These are phyloP conservation scores for Haliclona indistincta DNA, from an alignment of 37 sponge, comb jelly and placozoan species.

Conservation along the genomic window DNA sequence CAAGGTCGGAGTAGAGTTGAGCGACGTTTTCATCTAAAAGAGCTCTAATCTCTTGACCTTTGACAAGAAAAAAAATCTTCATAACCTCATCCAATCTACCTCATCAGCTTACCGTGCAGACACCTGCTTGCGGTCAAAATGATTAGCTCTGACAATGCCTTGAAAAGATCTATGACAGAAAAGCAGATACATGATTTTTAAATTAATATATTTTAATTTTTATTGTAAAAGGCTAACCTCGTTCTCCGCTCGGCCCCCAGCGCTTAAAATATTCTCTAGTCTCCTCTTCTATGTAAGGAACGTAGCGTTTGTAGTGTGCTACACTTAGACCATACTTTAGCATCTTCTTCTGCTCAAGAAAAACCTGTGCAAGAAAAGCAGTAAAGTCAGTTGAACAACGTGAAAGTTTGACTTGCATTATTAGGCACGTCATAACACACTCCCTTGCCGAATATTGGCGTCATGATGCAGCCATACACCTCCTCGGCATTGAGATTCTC, in stretches of 20 bases:
- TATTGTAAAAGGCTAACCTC: conserved; percentile 35
- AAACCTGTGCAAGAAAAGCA: conserved; percentile 44
- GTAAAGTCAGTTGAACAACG: background rate
- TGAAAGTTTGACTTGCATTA: conserved; percentile 19
- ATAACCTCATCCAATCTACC: background rate
- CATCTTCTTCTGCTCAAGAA: conserved; percentile 91
- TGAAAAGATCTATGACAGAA: conserved; percentile 59
- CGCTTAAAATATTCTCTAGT: conserved; percentile 68
- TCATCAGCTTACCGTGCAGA: conserved; percentile 65
- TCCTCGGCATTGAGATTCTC: conserved; percentile 88
- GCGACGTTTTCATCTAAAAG: conserved; percentile 80
- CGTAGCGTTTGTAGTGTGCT: conserved; percentile 71
- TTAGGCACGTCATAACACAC: conserved; percentile 89
- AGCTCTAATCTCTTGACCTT: conserved; percentile 72
- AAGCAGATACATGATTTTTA: background rate
- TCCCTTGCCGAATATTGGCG: conserved; percentile 92
- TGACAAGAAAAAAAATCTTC: background rate
- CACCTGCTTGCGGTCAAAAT: conserved; percentile 87
- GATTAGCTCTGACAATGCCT: conserved; percentile 80
- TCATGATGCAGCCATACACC: conserved; percentile 72
- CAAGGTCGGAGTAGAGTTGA: conserved; percentile 78
- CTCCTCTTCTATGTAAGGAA: conserved; percentile 78
- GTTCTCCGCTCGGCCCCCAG: conserved; percentile 71
- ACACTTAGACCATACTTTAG: conserved; percentile 79
- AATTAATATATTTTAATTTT: background rate